These are phyloP conservation scores for Periplaneta americana DNA, from an alignment of 1,140 invertebrate genomes.

Conservation along the genomic window DNA sequence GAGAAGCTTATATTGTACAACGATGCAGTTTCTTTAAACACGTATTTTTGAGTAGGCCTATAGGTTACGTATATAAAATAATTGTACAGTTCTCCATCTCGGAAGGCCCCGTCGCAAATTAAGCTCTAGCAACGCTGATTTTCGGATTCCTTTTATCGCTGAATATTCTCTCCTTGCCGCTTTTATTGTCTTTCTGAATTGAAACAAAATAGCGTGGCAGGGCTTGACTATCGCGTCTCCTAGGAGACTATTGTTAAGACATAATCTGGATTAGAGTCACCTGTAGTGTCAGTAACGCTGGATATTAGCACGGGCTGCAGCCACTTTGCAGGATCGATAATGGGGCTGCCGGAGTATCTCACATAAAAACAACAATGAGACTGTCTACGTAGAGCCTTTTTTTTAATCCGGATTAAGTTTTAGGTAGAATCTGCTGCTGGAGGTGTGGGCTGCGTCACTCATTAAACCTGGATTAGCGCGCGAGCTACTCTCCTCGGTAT, in stretches of 20 bases:
- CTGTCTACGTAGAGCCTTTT: background rate
- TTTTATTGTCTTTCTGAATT: background rate
- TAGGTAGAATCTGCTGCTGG: background rate
- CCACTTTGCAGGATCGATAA: background rate
- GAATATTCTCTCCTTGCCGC: background rate
- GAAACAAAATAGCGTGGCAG: background rate
- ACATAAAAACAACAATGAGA: background rate
- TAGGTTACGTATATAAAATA: no score
- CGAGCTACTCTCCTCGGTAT: background rate
- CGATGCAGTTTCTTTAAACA: no score
- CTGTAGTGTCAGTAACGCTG: background rate
- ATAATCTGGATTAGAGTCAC: background rate
- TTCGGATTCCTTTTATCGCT: background rate
- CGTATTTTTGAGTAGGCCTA: no score
- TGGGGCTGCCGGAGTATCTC: background rate
- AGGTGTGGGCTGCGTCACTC: slow-evolving; percentile 7
- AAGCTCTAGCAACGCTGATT: background rate
- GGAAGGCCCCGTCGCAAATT: background rate
- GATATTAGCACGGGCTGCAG: background rate
- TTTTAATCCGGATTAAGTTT: slow-evolving; percentile 8
- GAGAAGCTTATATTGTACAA: no score
- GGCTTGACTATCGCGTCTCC: background rate
- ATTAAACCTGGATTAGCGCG: slow-evolving; percentile 15
- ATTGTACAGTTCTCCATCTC: no score
- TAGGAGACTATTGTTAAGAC: background rate